phyloP scores from a whole-genome alignment of 2,113 vertebrate genomes.

The Piprites chloris region DNA sequence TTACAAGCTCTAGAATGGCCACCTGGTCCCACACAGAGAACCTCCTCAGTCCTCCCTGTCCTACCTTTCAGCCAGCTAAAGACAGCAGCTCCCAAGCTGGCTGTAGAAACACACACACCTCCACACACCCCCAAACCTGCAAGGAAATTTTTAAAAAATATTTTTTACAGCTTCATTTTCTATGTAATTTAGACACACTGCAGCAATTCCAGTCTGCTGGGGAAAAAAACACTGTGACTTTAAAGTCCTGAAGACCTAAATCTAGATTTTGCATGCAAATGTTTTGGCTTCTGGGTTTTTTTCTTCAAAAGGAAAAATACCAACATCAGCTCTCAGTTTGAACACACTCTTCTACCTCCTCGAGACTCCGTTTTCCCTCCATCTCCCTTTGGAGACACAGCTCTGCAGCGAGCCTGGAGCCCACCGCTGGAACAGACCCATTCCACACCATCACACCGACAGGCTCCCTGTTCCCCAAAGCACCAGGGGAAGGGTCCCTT shows the following conservation, averaged over 20 bases:
- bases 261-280: not conserved
- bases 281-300: not conserved
- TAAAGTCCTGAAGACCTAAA: not conserved
- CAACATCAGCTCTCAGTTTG: not conserved
- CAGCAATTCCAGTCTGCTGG: not conserved
- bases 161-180: not conserved
- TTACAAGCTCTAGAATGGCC: not conserved
- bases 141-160: no score
- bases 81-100: not conserved
- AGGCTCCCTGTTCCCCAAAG: not conserved
- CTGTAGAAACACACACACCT: not conserved
- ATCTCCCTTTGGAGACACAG: not conserved
- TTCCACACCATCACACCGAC: fast-evolving
- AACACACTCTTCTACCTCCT: not conserved
- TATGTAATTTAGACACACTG: not conserved
- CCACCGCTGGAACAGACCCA: no score
- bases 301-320: not conserved
- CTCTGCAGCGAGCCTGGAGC: not conserved
- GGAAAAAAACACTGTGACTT: not conserved
- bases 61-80: not conserved
- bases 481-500: no score
- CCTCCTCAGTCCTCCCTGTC: not conserved
- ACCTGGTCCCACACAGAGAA: not conserved
- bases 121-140: not conserved
- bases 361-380: not conserved